These are phyloP conservation scores for Penaeus indicus DNA, from an alignment of 1,140 invertebrate genomes.

Conservation along the genomic window DNA sequence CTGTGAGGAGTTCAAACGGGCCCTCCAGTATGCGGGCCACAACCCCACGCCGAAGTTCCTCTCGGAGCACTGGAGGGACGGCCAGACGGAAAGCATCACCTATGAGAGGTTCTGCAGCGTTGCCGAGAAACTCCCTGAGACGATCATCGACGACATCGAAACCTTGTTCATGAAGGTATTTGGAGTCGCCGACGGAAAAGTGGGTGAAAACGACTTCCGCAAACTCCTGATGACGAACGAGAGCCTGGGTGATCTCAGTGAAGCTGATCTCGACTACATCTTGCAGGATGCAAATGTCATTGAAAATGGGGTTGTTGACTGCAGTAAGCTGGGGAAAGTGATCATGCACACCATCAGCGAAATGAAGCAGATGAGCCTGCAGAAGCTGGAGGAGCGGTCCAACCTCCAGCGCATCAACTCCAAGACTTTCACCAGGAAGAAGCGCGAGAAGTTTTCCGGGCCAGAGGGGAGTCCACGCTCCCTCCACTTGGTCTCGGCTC, in stretches of 20 bases:
- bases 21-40: conserved; percentile 63
- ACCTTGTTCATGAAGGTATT: conserved; percentile 60
- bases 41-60: conserved; percentile 58
- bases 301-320: conserved; percentile 49
- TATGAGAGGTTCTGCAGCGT: conserved; percentile 56
- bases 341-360: conserved; percentile 63
- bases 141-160: conserved; percentile 49
- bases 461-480: neutral
- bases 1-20: conserved; percentile 51
- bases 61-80: conserved; percentile 53
- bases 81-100: conserved; percentile 31
- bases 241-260: conserved; percentile 39
- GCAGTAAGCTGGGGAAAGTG: conserved; percentile 52
- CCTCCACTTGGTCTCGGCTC: neutral
- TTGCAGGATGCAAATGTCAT: conserved; percentile 55
- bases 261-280: conserved; percentile 59
- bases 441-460: conserved; percentile 43
- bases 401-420: conserved; percentile 60
- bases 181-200: conserved; percentile 49
- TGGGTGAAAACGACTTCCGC: conserved; percentile 58
- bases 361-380: conserved; percentile 59
- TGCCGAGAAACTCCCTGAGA: conserved; percentile 42
- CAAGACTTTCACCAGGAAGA: conserved; percentile 62
- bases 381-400: conserved; percentile 62
- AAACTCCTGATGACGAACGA: conserved; percentile 17